A percentile compares a stretch with the other conserved stretches of the same genome.
These are phyloP conservation scores for Chionodraco myersi DNA, from an alignment of 2,113 vertebrate genomes.

Conservation along the genomic window DNA sequence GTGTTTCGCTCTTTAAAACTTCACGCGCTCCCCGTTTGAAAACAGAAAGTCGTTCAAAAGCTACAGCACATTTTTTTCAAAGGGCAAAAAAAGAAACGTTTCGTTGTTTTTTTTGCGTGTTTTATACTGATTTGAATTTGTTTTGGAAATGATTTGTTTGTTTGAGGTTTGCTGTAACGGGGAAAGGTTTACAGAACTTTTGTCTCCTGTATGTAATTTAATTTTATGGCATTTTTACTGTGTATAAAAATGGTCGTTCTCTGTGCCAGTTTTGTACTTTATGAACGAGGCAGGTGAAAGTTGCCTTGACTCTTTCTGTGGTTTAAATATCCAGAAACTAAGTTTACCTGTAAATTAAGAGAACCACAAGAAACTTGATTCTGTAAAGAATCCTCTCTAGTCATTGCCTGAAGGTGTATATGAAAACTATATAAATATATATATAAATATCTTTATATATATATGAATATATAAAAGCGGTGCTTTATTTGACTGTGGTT, in stretches of 20 bases:
- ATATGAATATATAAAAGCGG: conserved; percentile 83
- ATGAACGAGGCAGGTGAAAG: conserved; percentile 87
- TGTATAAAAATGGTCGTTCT: conserved; percentile 96
- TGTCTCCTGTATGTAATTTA: conserved; percentile 93
- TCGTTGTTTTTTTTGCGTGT: conserved; percentile 78
- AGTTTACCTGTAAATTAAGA: conserved; percentile 99
- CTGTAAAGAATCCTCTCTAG: conserved; percentile 99
- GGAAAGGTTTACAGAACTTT: conserved; percentile 89
- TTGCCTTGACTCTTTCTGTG: conserved; percentile 95
- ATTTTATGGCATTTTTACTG: conserved; percentile 99
- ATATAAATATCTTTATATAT: conserved; percentile 75
- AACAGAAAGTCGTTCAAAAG: conserved; percentile 76
- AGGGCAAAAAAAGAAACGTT: conserved; percentile 87
- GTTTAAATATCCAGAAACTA: conserved; percentile 94
- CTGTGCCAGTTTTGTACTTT: conserved; percentile 99
- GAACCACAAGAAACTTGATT: conserved; percentile 99
- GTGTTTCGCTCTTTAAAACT: conserved; percentile 82
- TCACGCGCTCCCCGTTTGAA: conserved; percentile 71
- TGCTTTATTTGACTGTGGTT: conserved; percentile 99
- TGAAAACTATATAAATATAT: conserved; percentile 83
- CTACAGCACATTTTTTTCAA: conserved; percentile 88
- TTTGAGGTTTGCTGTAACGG: conserved; percentile 87
- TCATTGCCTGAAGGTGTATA: conserved; percentile 99
- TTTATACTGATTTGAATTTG: conserved; percentile 90
- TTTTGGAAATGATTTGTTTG: conserved; percentile 91